phyloP scores from a whole-genome alignment of 1,140 invertebrate genomes.

The Rhyacophila brunnea region DNA sequence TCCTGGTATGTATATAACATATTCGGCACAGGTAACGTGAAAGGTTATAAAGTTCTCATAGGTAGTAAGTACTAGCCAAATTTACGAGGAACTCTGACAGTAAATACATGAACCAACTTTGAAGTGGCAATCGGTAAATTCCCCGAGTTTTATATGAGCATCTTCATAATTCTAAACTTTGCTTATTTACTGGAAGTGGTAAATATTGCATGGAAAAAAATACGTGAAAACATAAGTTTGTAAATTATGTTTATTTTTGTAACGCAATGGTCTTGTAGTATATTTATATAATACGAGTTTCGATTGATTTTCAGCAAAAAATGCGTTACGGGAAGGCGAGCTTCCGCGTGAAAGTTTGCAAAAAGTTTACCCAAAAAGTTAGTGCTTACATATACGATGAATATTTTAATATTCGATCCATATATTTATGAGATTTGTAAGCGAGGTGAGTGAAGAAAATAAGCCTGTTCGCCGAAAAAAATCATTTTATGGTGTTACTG shows the following conservation, averaged over 20 bases:
- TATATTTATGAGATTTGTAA: too few relatives aligned
- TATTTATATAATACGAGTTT: too few relatives aligned
- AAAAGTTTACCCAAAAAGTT: too few relatives aligned
- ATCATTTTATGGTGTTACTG: too few relatives aligned
- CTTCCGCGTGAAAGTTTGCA: too few relatives aligned
- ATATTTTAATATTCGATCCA: too few relatives aligned
- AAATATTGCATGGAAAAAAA: conserved; percentile 14
- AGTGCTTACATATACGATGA: too few relatives aligned
- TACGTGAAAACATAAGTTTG: neutral
- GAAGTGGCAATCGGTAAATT: conserved; percentile 34
- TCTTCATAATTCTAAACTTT: conserved; percentile 24
- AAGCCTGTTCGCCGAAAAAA: too few relatives aligned
- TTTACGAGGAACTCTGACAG: conserved; percentile 29
- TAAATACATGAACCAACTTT: conserved; percentile 33
- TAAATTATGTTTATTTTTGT: conserved; percentile 1
- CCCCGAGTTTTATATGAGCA: conserved; percentile 29
- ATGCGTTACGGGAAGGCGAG: too few relatives aligned
- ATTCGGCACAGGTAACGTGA: conserved; percentile 14
- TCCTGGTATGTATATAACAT: conserved; percentile 27
- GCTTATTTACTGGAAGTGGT: conserved; percentile 21
- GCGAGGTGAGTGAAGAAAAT: conserved; percentile 3
- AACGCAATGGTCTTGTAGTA: too few relatives aligned
- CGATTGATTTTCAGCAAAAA: too few relatives aligned
- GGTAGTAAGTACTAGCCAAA: conserved; percentile 14
- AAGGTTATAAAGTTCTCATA: conserved; percentile 24